Base-by-base conservation (phyloP, 2,888 invertebrate genomes). In the Nasonovia ribisnigri region DNA sequence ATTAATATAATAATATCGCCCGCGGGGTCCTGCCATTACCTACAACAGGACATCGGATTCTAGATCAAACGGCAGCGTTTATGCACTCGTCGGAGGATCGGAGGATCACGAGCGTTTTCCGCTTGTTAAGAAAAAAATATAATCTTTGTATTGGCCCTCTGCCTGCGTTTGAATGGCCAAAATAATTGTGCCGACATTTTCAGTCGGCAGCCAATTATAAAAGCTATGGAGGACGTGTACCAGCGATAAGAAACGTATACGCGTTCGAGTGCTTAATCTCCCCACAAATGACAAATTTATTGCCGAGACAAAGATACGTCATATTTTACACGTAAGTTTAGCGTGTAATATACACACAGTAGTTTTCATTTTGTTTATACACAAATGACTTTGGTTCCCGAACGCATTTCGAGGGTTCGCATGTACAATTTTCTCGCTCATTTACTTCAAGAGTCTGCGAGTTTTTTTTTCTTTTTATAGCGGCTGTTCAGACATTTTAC, bases 341-440 rank as follows among this genome's bases (percentile, higher is more conserved):
- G 42, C 89, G n/a, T n/a, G 57, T 43, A 88, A 42, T 88, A 88
- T 42, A 54, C 42, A 60, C 89, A 60, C 60, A 20, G 43, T 60
- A 57, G 43, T 43, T 57, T 89, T 60, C 43, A 84, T 91, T 90
- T 54, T 91, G 84, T 54, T 77, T 91, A 16, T 46, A 43, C 46
- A 86, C 84, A 91, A 91, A 91, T 86, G 54, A n/a, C n/a, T 91
- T 57, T 92, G 42, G n/a, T 51, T 8, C 51, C 51, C 54, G 20
- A 90, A 60, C 57, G n/a, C 48, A 87, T 87, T 92, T 87, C 46
- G n/a, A n/a, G 57, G 91, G 57, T 91, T 51, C 84, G 29, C 54
- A 6, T 84, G 26, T 84, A 91, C 91, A 57, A 92, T 46, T 92
- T 87, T 87, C 92, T 36, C 57, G 60, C 51, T 92, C 92, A 87